Base-by-base conservation (phyloP, 1,140 invertebrate species). In the Drusus annulatus region DNA sequence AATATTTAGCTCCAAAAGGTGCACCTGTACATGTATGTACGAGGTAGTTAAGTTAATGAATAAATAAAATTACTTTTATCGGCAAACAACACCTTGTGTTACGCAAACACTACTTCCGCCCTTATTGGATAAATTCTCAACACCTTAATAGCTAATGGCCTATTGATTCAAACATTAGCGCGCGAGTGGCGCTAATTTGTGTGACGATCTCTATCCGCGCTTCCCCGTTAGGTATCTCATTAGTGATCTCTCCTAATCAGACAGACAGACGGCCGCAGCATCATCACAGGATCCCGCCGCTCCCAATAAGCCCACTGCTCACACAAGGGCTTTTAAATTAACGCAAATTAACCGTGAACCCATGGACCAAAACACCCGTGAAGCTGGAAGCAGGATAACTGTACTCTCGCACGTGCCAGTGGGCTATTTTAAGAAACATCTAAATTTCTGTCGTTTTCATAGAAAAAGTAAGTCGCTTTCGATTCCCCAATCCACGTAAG, bases 331-430 rank as follows among this genome's bases (percentile, higher is more conserved):
- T 58, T 69, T 78, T 69, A 78, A 79, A 79, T 79, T 74, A 79
- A 79, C 54, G 68, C 78, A 79, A 79, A 79, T 79, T 79, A 79
- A 69, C 78, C 78, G 78, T 79, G 78, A 79, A 79, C 28, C 77
- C 77, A 45, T 51, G 19, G 51, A 60, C 51, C 76, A 78, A 69
- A 79, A 71, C 63, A 71, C 65, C 21, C 71, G 71, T 75, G 36
- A 45, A 45, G 36, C 36, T 45, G 8, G 36, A 45, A 13, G 36
- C 36, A 13, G 36, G 36, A 31, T 58, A 50, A 50, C 76, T 68
- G 63, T 17, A 50, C 36, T 21, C 36, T 17, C 76, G 62, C 50
- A 65, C 76, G 76, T 68, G 62, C n/a, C 62, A 50, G 19, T 51
- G 7, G 50, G 60, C 78, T 79, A 79, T 79, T 79, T 79, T 62